These are phyloP conservation scores for Oikopleura vanhoeffeni DNA, from an alignment of 23 tunicate genomes.

Conservation along the genomic window DNA sequence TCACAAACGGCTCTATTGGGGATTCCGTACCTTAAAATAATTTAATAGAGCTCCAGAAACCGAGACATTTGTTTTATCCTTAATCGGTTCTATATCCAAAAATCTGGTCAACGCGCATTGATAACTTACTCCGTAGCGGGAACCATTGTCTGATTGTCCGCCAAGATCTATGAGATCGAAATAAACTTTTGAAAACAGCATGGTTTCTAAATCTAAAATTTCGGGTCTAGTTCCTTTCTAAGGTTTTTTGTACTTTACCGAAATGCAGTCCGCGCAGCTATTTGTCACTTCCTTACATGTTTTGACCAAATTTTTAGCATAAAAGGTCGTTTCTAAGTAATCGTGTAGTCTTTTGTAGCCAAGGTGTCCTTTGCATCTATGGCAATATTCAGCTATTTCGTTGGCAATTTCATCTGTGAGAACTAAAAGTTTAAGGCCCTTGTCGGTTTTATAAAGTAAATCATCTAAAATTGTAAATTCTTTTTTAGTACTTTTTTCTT, in stretches of 20 bases:
- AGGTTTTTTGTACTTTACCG: too few relatives aligned
- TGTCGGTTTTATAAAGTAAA: not conserved
- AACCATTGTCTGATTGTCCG: not conserved
- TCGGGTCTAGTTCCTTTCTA: not conserved
- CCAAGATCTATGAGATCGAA: not conserved
- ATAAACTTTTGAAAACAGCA: not conserved
- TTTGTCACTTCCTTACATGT: not conserved
- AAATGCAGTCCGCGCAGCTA: not conserved
- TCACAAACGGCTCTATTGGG: not conserved
- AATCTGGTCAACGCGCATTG: not conserved
- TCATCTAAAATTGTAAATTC: too few relatives aligned
- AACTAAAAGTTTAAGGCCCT: not conserved
- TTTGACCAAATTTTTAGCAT: not conserved
- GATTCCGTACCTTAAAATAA: not conserved
- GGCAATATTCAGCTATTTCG: not conserved
- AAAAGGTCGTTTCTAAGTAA: not conserved
- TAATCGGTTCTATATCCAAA: not conserved
- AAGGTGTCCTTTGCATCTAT: not conserved
- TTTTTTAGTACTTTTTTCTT: too few relatives aligned
- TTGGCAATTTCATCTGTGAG: not conserved
- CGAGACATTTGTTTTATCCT: not conserved
- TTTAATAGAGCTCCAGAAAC: not conserved
- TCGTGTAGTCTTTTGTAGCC: not conserved
- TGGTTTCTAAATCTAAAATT: not conserved
- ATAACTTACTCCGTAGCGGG: not conserved